phyloP scores from a whole-genome alignment of 2,797 vertebrate genomes.

The Esox lucius region DNA sequence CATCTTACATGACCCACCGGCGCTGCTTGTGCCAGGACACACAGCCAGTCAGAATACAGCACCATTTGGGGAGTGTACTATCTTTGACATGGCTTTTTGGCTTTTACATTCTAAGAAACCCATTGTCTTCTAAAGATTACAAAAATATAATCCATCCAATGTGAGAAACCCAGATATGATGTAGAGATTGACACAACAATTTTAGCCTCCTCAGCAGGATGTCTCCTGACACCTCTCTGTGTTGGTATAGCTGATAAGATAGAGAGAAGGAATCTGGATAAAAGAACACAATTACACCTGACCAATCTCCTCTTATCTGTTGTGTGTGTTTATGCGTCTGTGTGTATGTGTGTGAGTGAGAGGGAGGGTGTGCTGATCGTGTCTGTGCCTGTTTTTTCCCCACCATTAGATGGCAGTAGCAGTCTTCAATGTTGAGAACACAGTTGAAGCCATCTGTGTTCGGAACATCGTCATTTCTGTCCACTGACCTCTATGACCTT shows the following conservation, averaged over 20 bases:
- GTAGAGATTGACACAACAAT: background rate
- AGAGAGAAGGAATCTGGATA: slow-evolving; percentile 11
- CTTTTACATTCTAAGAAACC: slow-evolving; percentile 12
- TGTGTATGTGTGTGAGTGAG: background rate
- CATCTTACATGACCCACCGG: no score
- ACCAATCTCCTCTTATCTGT: background rate
- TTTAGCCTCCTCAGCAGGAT: no score
- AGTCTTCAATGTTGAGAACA: slow-evolving; percentile 36
- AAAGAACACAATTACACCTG: background rate
- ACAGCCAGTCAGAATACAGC: no score
- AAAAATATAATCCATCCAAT: slow-evolving; percentile 12
- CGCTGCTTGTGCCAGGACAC: no score
- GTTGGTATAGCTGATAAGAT: slow-evolving; percentile 23
- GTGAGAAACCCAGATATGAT: background rate
- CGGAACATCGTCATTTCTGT: slow-evolving; percentile 58
- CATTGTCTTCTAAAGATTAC: background rate
- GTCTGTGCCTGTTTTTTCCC: no score
- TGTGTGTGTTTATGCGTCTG: background rate
- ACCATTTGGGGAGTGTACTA: background rate
- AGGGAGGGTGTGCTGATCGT: background rate
- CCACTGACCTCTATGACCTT: slow-evolving; percentile 69
- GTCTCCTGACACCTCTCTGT: slow-evolving; percentile 7
- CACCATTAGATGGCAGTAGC: slow-evolving; percentile 76
- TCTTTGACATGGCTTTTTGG: slow-evolving; percentile 21
- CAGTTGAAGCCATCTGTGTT: slow-evolving; percentile 27